Evolutionary conservation across 2,888 invertebrate genomes (phyloP).

Genomic region (Philereme transversata): DNA sequence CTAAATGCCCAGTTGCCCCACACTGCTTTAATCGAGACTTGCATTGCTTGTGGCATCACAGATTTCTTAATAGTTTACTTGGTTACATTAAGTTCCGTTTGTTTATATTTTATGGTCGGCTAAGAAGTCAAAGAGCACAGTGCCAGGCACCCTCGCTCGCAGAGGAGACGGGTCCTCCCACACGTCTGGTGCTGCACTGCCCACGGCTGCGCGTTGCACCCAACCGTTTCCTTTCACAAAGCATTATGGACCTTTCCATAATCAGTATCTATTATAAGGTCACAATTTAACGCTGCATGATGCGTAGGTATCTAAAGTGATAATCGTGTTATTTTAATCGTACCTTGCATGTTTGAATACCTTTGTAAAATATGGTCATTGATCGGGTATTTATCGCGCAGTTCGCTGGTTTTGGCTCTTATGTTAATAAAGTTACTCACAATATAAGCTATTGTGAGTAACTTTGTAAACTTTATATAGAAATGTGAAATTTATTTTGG

Average conservation of each 20-base stretch:
- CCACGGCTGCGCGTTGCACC: constrained; percentile 38
- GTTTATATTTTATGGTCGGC: constrained; percentile 32
- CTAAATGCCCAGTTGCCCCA: neutral
- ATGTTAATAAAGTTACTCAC: too few relatives aligned
- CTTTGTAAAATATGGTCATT: too few relatives aligned
- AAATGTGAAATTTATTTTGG: too few relatives aligned
- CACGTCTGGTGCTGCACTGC: constrained; percentile 41
- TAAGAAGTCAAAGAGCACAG: constrained; percentile 41
- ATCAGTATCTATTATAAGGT: constrained; percentile 22
- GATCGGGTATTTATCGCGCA: too few relatives aligned
- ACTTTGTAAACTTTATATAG: too few relatives aligned
- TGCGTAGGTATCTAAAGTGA: constrained; percentile 19
- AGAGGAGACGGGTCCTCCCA: constrained; percentile 55
- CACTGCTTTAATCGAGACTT: neutral
- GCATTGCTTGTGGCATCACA: neutral
- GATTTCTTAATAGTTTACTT: neutral
- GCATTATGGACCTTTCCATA: constrained; percentile 25
- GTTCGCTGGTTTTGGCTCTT: too few relatives aligned
- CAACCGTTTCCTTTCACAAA: constrained; percentile 39
- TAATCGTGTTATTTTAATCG: constrained; percentile 20
- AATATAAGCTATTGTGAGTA: too few relatives aligned
- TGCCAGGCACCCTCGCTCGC: constrained; percentile 36
- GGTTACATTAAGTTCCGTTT: constrained; percentile 8
- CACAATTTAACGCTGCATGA: constrained; percentile 11
- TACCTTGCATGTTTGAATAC: constrained; percentile 1